Conservation (phyloP, 2,888 invertebrate species). For the Parascotia fuliginaria region DNA sequence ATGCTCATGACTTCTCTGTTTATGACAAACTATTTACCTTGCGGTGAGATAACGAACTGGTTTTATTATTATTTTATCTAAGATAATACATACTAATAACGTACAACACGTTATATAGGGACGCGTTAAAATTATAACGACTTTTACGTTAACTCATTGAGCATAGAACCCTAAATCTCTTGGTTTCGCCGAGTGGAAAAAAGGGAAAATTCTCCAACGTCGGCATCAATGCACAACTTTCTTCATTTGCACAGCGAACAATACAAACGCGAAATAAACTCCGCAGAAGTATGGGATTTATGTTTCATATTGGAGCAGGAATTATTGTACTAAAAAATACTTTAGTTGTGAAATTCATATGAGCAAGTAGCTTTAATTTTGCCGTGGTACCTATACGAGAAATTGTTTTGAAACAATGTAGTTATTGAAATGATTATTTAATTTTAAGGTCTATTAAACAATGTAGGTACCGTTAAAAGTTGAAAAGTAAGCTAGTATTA, state of each 20-base stretch:
- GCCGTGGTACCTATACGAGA: background rate
- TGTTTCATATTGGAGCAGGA: constrained; percentile 6
- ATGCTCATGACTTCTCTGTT: too few relatives aligned
- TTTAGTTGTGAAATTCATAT: background rate
- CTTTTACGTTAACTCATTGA: background rate
- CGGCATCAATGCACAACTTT: constrained; percentile 57
- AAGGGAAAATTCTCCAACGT: constrained; percentile 55
- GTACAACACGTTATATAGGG: too few relatives aligned
- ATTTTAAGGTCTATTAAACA: too few relatives aligned
- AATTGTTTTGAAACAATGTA: too few relatives aligned
- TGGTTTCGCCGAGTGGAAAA: constrained; percentile 48
- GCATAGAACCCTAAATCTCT: constrained; percentile 18
- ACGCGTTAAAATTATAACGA: background rate
- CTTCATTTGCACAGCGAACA: constrained; percentile 55
- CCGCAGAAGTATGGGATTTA: constrained; percentile 5
- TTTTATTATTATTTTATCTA: too few relatives aligned
- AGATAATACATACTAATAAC: too few relatives aligned
- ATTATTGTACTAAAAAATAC: background rate
- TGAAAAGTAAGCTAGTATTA: too few relatives aligned
- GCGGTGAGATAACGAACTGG: too few relatives aligned
- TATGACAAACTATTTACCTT: too few relatives aligned
- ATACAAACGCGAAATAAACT: constrained; percentile 21
- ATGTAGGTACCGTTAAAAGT: too few relatives aligned
- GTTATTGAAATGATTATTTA: too few relatives aligned
- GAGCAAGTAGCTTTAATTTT: background rate